Evolutionary conservation across 2,113 vertebrate species (phyloP), one percentile per base, ranked within the genome.

Genomic region (Eulemur macaco): DNA sequence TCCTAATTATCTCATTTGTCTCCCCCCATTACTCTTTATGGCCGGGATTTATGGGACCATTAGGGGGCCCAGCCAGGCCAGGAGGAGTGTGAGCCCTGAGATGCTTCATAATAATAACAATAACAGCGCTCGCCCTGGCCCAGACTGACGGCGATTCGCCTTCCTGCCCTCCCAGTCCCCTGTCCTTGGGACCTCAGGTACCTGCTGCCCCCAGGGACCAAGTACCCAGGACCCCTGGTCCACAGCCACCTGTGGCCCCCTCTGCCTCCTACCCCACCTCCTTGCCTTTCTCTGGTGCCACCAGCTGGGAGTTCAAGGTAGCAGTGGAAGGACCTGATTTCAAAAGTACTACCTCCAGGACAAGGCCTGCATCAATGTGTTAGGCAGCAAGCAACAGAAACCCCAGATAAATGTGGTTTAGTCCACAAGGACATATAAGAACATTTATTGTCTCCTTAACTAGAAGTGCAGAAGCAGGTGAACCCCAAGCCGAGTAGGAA

Each of bases 1-100:
- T 99, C 99, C 99, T 99, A 99, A 99, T 99, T 99, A 99, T 99
- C 99, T 99, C 99, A 99, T 99, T 99, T 99, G 99, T 99, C 99
- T 99, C 99, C 99, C 99, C 99, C 99, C 99, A 99, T 99, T 99
- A 99, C 99, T 99, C 99, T 99, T 99, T 99, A 99, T 99, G 99
- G 99, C 99, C 99, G 98, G 99, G 99, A 99, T 99, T 99, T 99
- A 99, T 99, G 99, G 99, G 99, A 99, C 99, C 99, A 99, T 99
- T 99, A 99, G 98, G 99, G 98, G 98, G 97, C 98, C 97, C 77
- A 29, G 56, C 54, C 8, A 98, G 98, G 92, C 95, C 25, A 96
- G 86, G 88, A 97, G 15, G 96, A 98, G 97, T 73, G 96, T 96
- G 98, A 98, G 98, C 98, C 97, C 98, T 95, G 97, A 98, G 98